A percentile compares a stretch with the other conserved stretches of the same genome.
These are phyloP conservation scores for Apogon hyalosoma DNA, from an alignment of 2,797 vertebrate species.

Conservation along the genomic window DNA sequence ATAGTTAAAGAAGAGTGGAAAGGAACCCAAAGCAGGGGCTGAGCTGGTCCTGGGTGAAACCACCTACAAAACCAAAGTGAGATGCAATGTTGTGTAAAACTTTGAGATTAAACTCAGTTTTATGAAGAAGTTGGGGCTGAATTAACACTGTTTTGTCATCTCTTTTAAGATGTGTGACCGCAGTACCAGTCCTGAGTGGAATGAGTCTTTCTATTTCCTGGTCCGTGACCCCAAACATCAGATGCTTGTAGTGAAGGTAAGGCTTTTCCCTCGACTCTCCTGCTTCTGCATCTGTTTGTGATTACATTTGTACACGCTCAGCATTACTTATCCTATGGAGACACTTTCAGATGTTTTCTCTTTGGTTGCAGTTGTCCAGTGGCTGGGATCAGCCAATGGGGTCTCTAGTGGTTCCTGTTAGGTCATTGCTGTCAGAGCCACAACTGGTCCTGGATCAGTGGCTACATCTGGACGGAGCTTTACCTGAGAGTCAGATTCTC, in stretches of 20 bases:
- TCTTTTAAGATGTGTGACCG: slow-evolving; percentile 84
- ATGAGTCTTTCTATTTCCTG: slow-evolving; percentile 89
- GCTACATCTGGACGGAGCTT: slow-evolving; percentile 86
- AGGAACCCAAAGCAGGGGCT: slow-evolving; percentile 87
- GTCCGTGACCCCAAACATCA: slow-evolving; percentile 87
- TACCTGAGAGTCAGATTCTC: slow-evolving; percentile 86
- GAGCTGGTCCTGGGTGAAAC: slow-evolving; percentile 82
- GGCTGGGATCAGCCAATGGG: slow-evolving; percentile 85
- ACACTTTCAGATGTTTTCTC: not conserved
- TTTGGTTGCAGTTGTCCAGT: slow-evolving; percentile 56
- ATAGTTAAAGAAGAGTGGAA: slow-evolving; percentile 90
- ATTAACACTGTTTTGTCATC: not conserved
- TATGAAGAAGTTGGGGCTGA: no score
- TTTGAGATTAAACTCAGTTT: not conserved
- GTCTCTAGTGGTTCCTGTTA: slow-evolving; percentile 86
- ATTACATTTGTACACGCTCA: not conserved
- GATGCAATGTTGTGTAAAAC: slow-evolving; percentile 10
- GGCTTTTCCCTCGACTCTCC: not conserved
- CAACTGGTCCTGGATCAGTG: slow-evolving; percentile 88
- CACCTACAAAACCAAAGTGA: slow-evolving; percentile 89
- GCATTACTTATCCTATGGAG: not conserved
- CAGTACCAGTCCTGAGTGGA: slow-evolving; percentile 87
- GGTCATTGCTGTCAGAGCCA: slow-evolving; percentile 86
- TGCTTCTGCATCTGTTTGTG: not conserved
- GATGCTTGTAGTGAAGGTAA: slow-evolving; percentile 89